Base-by-base conservation (phyloP, 2,113 vertebrate genomes). In the Scopus umbretta region DNA sequence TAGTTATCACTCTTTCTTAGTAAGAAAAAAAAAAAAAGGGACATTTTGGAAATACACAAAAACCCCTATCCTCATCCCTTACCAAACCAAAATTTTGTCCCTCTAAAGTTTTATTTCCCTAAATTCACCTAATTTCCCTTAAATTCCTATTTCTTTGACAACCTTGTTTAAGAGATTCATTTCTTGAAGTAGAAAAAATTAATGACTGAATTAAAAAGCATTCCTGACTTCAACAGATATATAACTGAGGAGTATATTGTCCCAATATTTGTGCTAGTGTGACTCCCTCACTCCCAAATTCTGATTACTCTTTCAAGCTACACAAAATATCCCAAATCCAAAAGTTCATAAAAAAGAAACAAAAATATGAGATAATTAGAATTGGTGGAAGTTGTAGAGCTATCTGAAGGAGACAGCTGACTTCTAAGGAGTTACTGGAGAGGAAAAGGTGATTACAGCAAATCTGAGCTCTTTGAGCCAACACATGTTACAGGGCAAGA, bases 391-490 rank as follows among this genome's bases (percentile, higher is more conserved):
- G 71, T 43, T 78, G 36, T 20, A n/a, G 42, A 42, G 40, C 45
- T 94, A 23, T 89, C 30, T 68, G 84, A 81, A 94, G 80, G 76
- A 71, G 85, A 92, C 1, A 15, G 36, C 12, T 72, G 72, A 74
- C 66, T 94, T 80, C 47, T 81, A 71, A 78, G 59, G 61, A 94
- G 76, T 92, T 93, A 95, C 58, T 87, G 85, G 73, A 87, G 89
- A 81, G 73, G 89, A 97, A 97, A 96, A 93, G 94, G 56, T 0
- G 55, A 97, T 95, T 96, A 95, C 30, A 78, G 82, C 47, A 88
- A 87, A 95, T 88, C 49, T 72, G 63, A 95, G 67, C 56, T 80
- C 43, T 84, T 71, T 72, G 68, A 96, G 93, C 81, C 93, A 96
- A 90, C 47, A 42, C 75, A 67, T 86, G 84, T 40, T 90, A 74